Conservation (phyloP, 1,140 invertebrate genomes). For the Eriocheir sinensis region DNA sequence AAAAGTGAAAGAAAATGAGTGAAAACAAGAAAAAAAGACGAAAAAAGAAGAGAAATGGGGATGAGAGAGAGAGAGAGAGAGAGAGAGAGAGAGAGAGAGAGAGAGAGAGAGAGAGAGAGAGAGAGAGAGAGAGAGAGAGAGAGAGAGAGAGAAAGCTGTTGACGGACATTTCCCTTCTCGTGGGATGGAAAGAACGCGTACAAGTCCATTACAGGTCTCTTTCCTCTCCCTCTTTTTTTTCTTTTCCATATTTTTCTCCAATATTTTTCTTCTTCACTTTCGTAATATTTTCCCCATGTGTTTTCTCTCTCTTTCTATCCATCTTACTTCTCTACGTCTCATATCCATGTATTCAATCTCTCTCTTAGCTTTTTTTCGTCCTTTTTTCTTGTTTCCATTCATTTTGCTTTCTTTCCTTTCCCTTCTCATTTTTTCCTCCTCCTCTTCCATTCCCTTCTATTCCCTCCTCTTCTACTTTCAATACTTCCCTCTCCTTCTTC, state of each 20-base stretch:
- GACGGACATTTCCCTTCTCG: too few species aligned
- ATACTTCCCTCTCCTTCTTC: not conserved
- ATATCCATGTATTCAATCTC: too few species aligned
- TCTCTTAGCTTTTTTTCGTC: too few species aligned
- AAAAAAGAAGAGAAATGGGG: not conserved
- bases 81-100: slow-evolving; percentile 22
- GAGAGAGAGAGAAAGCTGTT: not conserved
- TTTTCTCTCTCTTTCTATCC: not conserved
- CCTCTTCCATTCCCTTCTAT: not conserved
- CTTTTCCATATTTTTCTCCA: not conserved
- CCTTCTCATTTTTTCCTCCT: not conserved
- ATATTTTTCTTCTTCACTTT: not conserved
- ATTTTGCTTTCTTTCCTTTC: too few species aligned
- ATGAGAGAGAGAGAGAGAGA: not conserved
- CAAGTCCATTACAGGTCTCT: not conserved
- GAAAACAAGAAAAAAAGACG: not conserved
- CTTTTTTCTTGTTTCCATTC: too few species aligned
- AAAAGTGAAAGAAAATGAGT: too few species aligned
- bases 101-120: slow-evolving; percentile 13
- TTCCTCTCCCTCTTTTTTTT: not conserved
- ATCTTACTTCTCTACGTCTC: too few species aligned
- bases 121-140: not conserved
- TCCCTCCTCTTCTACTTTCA: not conserved
- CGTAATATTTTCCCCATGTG: not conserved
- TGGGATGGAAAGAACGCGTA: too few species aligned